Conservation (phyloP, 2,113 vertebrate genomes). For the Rhabdomys dilectus region DNA sequence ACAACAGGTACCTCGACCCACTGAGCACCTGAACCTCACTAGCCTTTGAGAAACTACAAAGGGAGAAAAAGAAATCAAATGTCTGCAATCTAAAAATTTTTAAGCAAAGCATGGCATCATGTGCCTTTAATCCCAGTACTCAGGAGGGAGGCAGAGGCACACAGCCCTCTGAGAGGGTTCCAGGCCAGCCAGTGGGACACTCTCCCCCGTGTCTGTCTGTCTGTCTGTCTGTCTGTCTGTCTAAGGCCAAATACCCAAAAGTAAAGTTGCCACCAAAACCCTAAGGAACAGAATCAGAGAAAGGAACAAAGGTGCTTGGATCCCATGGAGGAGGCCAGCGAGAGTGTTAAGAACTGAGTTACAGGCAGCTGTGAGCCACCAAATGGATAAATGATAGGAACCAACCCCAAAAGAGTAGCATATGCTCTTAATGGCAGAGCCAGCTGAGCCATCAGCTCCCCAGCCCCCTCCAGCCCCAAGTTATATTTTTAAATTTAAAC, state of each 20-base stretch:
- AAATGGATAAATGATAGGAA: no score
- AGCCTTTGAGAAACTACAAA: background rate
- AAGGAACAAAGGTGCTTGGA: background rate
- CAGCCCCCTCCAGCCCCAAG: background rate
- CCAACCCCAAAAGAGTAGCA: background rate
- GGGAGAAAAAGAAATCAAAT: background rate
- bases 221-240: no score
- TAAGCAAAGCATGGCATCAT: background rate
- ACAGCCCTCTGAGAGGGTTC: background rate
- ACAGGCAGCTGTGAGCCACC: background rate
- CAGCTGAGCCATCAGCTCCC: background rate
- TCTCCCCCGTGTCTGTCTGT: no score
- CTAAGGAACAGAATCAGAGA: slow-evolving; percentile 2
- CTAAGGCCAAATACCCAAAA: slow-evolving; percentile 7
- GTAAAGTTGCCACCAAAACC: background rate
- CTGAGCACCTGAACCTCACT: no score
- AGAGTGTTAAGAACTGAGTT: background rate
- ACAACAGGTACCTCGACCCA: background rate
- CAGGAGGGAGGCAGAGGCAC: background rate
- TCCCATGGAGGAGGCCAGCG: background rate
- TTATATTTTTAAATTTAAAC: background rate
- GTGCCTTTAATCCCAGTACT: background rate
- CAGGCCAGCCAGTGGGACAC: background rate
- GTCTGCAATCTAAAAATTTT: background rate
- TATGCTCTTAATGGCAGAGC: background rate